Evolutionary conservation across 2,113 vertebrate species (phyloP), one percentile per base, ranked within the genome.

Genomic region (Myotis davidii): DNA sequence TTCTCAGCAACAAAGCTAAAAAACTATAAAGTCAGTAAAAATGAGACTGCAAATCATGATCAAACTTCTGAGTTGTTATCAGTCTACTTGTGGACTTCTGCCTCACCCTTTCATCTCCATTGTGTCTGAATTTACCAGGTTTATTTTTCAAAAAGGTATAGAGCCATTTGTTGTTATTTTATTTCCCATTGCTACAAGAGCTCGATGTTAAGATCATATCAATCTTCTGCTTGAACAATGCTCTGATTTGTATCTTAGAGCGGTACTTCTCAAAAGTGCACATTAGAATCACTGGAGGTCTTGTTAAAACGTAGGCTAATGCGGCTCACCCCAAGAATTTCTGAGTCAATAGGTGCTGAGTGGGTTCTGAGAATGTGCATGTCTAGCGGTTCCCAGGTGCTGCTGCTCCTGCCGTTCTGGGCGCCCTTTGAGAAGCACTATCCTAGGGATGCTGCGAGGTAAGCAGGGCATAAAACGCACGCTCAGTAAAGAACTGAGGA

Each of bases 261-360:
- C 1, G 2, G 1, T 6, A 21, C 1, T n/a, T 54, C 5, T 64
- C 8, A 52, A 70, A 59, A 61, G 27, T 25, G 3, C 10, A 17
- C 5, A 0, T 23, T 29, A 23, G 67, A 69, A 25, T 56, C 52
- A 18, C 42, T 29, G 23, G 16, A 74, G 9, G 14, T 67, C 56
- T 84, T 72, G 18, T 42, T 56, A n/a, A 34, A 52, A 8, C 5
- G 10, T 1, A 14, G 34, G 27, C 42, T 50, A 9, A 29, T 6
- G 23, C 37, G 48, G 3, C 11, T 39, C 6, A 16, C 9, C n/a
- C 37, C 0, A n/a, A 3, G 52, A 73, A 17, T 29, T 87, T 73
- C 59, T 65, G 23, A 34, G 50, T 56, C 13, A 10, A 4, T 9
- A 78, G 34, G 4, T 4, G 4, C 82, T 9, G 3, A 8, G 5